phyloP scores from a whole-genome alignment of 2,797 vertebrate genomes.

The Strix occidentalis region DNA sequence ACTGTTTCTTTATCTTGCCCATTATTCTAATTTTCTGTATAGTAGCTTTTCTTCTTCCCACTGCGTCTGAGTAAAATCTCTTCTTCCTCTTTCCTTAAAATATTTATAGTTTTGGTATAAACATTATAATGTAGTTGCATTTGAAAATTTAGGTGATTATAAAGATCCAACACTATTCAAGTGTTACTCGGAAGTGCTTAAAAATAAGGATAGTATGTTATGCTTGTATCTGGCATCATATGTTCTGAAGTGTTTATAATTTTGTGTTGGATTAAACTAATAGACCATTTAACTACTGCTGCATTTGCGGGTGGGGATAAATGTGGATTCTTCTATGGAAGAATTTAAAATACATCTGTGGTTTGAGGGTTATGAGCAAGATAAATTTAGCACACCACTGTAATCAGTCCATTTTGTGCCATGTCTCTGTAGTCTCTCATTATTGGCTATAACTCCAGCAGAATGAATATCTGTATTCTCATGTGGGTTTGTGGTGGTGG shows the following conservation, averaged over 20 bases:
- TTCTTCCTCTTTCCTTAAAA: constrained; percentile 3
- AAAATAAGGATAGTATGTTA: not conserved
- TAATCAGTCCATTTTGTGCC: constrained; percentile 28
- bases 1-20: not conserved
- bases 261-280: constrained; percentile 14
- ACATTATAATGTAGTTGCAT: not conserved
- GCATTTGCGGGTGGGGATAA: not conserved
- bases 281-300: constrained; percentile 1
- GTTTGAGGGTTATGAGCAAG: constrained; percentile 39
- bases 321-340: constrained; percentile 25
- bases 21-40: not conserved
- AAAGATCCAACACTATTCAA: not conserved
- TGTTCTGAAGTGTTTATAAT: not conserved
- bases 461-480: constrained; percentile 31
- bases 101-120: not conserved
- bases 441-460: not conserved
- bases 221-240: not conserved
- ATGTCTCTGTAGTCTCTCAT: not conserved
- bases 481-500: not conserved
- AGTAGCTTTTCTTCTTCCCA: not conserved
- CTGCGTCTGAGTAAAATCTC: not conserved
- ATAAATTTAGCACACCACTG: constrained; percentile 21
- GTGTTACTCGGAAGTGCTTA: not conserved
- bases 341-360: constrained; percentile 49
- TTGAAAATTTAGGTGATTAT: not conserved